Evolutionary conservation across 2,888 invertebrate genomes (phyloP), one percentile per base, ranked within the genome.

Genomic region (Drosophila limbata): DNA sequence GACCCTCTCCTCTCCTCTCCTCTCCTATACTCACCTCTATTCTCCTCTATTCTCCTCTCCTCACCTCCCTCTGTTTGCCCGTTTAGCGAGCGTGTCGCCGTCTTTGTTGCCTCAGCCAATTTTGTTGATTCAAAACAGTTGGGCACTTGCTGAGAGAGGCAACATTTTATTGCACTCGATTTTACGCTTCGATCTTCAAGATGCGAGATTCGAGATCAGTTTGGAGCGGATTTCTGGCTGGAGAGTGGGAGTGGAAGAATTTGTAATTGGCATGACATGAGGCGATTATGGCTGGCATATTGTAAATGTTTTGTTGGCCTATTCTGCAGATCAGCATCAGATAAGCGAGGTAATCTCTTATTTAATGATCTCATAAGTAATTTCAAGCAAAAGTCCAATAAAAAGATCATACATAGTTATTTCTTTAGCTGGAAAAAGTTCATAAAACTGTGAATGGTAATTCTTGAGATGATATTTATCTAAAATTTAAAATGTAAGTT

Each of bases 101-200:
- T 52, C 70, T 69, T 81, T 81, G 75, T 84, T 72, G 77, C 66
- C 42, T 33, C 44, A 19, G 31, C 25, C 66, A 52, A 68, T 73
- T 73, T 47, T 72, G 72, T 66, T 72, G 72, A 66, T 77, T 61
- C 66, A 52, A 74, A 81, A 75, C 80, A 80, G 66, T 74, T 69
- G 74, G 61, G 56, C 84, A 85, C 86, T 84, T 79, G 86, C 84
- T 84, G 83, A 45, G 83, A 56, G 65, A 15, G 48, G 45, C 45
- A 37, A 52, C 37, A 65, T 73, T 84, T 84, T 88, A 88, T 88
- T 83, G 88, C 86, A 71, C 86, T 88, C 83, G 73, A 83, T 88
- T 88, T 83, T 88, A 82, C 83, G 88, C 88, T 88, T 57, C 35
- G 53, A 73, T 68, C 68, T 9, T 10, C 19, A 19, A 42, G 42